A percentile compares a stretch with the other conserved stretches of the same genome.
These are phyloP conservation scores for Semotilus atromaculatus DNA, from an alignment of 2,797 vertebrate species.

Conservation along the genomic window DNA sequence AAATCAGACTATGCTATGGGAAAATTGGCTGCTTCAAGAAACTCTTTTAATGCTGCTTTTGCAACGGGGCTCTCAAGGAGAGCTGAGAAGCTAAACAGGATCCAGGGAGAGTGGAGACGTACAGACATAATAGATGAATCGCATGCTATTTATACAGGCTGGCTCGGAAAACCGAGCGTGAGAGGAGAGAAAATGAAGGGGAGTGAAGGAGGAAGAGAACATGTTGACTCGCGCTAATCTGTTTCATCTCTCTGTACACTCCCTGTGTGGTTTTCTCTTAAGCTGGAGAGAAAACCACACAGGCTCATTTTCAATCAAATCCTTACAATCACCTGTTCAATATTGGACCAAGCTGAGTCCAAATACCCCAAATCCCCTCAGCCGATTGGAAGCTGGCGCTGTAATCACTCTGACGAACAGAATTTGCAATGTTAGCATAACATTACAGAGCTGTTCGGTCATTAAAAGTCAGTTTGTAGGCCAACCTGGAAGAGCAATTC, in stretches of 20 bases:
- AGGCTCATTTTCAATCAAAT: constrained; percentile 28
- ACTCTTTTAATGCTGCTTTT: constrained; percentile 1
- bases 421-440: constrained; percentile 16
- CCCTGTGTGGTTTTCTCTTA: constrained; percentile 13
- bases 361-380: constrained; percentile 33
- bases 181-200: constrained; percentile 13
- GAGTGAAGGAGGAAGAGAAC: constrained; percentile 32
- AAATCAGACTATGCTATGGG: background rate
- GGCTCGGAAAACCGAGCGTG: constrained; percentile 3
- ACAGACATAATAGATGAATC: constrained; percentile 46
- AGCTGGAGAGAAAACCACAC: constrained; percentile 18
- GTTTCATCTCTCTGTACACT: constrained; percentile 10
- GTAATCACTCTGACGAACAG: background rate
- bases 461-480: background rate
- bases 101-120: constrained; percentile 23
- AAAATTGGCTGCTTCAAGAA: background rate
- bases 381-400: background rate
- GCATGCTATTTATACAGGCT: constrained; percentile 42
- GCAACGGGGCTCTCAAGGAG: background rate
- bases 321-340: constrained; percentile 30
- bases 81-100: constrained; percentile 36
- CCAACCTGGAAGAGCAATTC: background rate
- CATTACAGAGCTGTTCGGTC: background rate
- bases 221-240: constrained; percentile 28
- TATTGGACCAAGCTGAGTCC: background rate